These are phyloP conservation scores for Stegophylla sp. DNA, from an alignment of 2,888 invertebrate genomes.

Conservation along the genomic window DNA sequence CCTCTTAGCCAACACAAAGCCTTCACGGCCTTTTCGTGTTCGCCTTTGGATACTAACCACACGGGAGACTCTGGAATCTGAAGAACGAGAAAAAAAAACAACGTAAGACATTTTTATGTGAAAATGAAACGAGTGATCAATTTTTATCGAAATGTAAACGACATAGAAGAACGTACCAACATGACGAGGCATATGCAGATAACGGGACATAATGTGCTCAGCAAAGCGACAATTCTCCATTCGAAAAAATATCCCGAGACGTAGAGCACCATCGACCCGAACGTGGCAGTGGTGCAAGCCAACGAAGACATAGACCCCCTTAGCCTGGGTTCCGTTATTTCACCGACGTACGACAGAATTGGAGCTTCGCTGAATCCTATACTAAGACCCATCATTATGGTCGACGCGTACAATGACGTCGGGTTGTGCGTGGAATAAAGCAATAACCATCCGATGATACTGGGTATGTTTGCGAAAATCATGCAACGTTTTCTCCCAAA, in stretches of 20 bases:
- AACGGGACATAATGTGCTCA: slow-evolving; percentile 67
- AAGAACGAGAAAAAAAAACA: neutral
- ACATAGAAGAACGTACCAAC: slow-evolving; percentile 67
- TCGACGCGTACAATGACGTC: slow-evolving; percentile 73
- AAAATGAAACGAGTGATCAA: no score
- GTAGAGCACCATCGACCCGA: slow-evolving; percentile 78
- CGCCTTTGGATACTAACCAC: slow-evolving; percentile 69
- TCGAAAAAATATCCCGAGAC: slow-evolving; percentile 73
- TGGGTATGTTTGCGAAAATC: slow-evolving; percentile 78
- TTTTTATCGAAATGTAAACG: neutral
- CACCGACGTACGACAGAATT: slow-evolving; percentile 83
- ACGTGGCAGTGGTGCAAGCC: slow-evolving; percentile 76
- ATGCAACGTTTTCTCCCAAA: slow-evolving; percentile 77
- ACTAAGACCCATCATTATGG: slow-evolving; percentile 76
- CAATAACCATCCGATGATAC: slow-evolving; percentile 76
- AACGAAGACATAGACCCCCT: slow-evolving; percentile 77
- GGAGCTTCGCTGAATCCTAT: slow-evolving; percentile 83
- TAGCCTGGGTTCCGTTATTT: slow-evolving; percentile 80
- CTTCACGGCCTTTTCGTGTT: slow-evolving; percentile 67
- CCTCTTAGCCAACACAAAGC: slow-evolving; percentile 69
- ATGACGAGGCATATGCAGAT: slow-evolving; percentile 69
- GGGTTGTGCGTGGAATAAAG: slow-evolving; percentile 72
- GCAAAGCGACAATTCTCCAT: slow-evolving; percentile 75
- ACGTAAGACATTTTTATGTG: neutral
- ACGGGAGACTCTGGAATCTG: slow-evolving; percentile 71